phyloP scores from a whole-genome alignment of 64 coral and sea anemone species.

The Actinia tenebrosa region DNA sequence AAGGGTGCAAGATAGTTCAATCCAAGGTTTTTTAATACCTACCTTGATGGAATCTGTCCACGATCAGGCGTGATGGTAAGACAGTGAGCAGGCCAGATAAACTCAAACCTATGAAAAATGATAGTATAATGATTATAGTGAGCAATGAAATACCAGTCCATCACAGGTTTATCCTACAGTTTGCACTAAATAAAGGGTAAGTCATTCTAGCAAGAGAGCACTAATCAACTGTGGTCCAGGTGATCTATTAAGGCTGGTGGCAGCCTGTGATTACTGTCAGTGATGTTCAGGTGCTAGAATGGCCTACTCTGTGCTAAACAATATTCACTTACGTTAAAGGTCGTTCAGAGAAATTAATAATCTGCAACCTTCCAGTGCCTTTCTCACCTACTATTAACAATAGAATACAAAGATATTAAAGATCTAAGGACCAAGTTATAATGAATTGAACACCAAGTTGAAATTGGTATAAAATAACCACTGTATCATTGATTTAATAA shows the following conservation, averaged over 20 bases:
- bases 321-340: conserved; percentile 55
- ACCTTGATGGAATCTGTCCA: conserved; percentile 89
- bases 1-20: background rate
- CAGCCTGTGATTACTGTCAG: too few relatives aligned
- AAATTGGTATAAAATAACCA: too few relatives aligned
- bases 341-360: conserved; percentile 87
- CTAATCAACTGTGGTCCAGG: background rate
- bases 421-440: background rate
- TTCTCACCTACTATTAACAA: conserved; percentile 21
- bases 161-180: too few relatives aligned
- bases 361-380: conserved; percentile 61
- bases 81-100: conserved; percentile 92
- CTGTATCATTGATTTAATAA: too few relatives aligned
- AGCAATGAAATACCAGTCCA: too few relatives aligned
- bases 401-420: background rate
- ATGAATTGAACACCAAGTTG: too few relatives aligned
- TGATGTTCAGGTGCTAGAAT: too few relatives aligned
- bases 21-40: background rate
- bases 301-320: too few relatives aligned
- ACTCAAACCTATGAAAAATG: conserved; percentile 76
- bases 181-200: too few relatives aligned
- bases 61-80: conserved; percentile 82
- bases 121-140: too few relatives aligned
- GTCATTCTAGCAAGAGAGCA: too few relatives aligned
- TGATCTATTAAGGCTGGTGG: too few relatives aligned